phyloP scores from a whole-genome alignment of 2,797 vertebrate species.

The Crenichthys baileyi region DNA sequence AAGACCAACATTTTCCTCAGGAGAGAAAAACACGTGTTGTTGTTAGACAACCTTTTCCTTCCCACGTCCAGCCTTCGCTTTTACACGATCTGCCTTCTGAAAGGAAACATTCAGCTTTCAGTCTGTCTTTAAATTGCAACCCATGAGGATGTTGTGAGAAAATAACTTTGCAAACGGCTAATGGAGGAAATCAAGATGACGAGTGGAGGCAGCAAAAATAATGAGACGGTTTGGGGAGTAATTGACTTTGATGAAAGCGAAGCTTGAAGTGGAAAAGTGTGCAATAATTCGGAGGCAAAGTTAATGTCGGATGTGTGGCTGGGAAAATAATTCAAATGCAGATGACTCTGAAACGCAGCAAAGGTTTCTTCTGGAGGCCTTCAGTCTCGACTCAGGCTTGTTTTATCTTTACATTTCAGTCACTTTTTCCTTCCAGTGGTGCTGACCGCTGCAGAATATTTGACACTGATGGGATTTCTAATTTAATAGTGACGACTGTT shows the following conservation, averaged over 20 bases:
- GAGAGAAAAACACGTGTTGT: neutral
- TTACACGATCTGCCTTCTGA: neutral
- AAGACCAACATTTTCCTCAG: neutral
- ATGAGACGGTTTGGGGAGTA: neutral
- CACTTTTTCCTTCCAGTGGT: neutral
- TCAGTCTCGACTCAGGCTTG: neutral
- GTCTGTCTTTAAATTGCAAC: neutral
- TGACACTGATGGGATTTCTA: neutral
- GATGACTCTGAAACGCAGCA: neutral
- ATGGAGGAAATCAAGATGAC: slow-evolving; percentile 19
- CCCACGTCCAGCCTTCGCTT: neutral
- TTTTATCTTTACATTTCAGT: neutral
- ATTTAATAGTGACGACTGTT: too few relatives aligned
- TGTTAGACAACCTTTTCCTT: too few relatives aligned
- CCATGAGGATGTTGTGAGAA: neutral
- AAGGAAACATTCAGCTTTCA: neutral
- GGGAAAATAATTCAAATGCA: neutral
- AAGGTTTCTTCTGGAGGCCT: neutral
- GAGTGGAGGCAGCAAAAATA: slow-evolving; percentile 4
- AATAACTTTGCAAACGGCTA: neutral
- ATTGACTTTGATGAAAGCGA: slow-evolving; percentile 6
- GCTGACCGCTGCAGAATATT: neutral
- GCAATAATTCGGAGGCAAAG: neutral
- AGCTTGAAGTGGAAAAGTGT: neutral
- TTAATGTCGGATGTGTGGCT: neutral